phyloP scores from a whole-genome alignment of 2,888 invertebrate species.

The Drosophila percnosoma region DNA sequence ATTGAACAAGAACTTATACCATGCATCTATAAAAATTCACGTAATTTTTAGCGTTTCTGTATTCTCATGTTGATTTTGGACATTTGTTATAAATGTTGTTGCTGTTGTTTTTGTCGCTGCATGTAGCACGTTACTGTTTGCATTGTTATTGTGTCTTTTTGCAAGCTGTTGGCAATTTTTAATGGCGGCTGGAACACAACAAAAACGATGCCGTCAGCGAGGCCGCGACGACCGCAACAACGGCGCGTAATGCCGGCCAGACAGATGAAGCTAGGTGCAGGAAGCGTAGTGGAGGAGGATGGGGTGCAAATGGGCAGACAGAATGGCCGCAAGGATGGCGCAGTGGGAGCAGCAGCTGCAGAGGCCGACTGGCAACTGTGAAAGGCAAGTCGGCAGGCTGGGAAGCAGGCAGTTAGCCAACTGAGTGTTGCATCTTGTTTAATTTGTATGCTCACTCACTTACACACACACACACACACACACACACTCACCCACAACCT shows the following conservation, averaged over 20 bases:
- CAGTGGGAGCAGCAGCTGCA: neutral
- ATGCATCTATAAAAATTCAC: constrained; percentile 45
- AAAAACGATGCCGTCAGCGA: constrained; percentile 30
- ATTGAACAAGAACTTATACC: constrained; percentile 49
- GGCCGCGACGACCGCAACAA: constrained; percentile 48
- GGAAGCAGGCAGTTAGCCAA: constrained; percentile 47
- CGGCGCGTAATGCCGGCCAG: constrained; percentile 35
- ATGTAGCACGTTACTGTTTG: constrained; percentile 35
- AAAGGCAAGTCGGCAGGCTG: constrained; percentile 5
- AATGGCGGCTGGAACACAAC: constrained; percentile 61
- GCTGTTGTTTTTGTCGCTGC: constrained; percentile 14
- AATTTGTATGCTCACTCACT: constrained; percentile 62
- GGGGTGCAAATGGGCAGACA: constrained; percentile 34
- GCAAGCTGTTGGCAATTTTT: constrained; percentile 65
- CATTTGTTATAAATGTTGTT: constrained; percentile 11
- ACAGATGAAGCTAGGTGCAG: neutral
- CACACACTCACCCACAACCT: constrained; percentile 12
- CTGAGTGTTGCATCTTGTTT: constrained; percentile 76
- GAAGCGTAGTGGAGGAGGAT: neutral
- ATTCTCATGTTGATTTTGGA: constrained; percentile 15
- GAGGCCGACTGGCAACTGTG: constrained; percentile 7
- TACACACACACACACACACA: constrained; percentile 18
- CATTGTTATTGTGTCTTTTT: constrained; percentile 45
- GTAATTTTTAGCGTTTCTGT: constrained; percentile 10
- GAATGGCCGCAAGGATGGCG: constrained; percentile 40